Evolutionary conservation across 2,888 invertebrate species (phyloP).

Genomic region (Dyspetes luteomarginatus): DNA sequence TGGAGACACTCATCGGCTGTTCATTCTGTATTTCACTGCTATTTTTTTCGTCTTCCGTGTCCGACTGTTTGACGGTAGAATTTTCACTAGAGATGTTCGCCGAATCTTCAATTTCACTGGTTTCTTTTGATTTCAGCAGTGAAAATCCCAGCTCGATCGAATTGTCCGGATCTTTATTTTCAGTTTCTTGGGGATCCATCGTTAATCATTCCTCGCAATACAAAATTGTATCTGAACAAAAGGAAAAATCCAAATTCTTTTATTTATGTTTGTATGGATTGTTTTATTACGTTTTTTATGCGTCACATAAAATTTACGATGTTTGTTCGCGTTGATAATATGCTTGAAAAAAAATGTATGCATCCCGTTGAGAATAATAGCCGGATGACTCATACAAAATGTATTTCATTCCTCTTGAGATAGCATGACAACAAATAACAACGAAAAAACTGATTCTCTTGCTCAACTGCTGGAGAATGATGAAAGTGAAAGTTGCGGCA

Average conservation of each 20-base stretch:
- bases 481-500: conserved; percentile 21
- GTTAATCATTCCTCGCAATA: conserved; percentile 17
- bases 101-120: conserved; percentile 19
- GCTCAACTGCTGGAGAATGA: conserved; percentile 6
- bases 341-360: neutral
- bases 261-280: neutral
- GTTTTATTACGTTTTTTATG: neutral
- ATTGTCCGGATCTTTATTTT: conserved; percentile 37
- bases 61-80: neutral
- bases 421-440: neutral
- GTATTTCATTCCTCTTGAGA: neutral
- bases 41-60: conserved; percentile 11
- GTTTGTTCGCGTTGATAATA: neutral
- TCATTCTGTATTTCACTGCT: neutral
- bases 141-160: conserved; percentile 12
- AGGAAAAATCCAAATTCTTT: neutral
- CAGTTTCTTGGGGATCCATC: conserved; percentile 44
- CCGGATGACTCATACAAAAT: neutral
- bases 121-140: conserved; percentile 29
- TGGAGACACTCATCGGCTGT: neutral
- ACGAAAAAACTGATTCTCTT: conserved; percentile 4
- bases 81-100: conserved; percentile 19
- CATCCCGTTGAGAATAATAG: neutral
- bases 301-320: neutral
- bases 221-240: conserved; percentile 35